These are phyloP conservation scores for Ophioninae sp. DNA, from an alignment of 2,888 invertebrate species.

Conservation along the genomic window DNA sequence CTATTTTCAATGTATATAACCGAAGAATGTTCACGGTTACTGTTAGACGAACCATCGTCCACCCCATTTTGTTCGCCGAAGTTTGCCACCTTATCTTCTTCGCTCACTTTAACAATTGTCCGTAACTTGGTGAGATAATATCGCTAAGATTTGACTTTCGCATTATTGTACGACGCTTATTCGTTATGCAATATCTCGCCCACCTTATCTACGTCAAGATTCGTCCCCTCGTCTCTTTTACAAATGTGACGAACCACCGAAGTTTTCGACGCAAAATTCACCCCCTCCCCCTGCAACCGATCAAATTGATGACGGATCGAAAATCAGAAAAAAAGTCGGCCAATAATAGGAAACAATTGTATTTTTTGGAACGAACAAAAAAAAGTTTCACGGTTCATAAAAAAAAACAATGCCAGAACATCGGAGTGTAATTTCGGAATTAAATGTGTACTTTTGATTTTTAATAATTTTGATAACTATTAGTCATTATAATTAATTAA, in stretches of 20 bases:
- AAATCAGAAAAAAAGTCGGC: not conserved
- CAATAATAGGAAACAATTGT: not conserved
- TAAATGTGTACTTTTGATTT: no score
- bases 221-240: slow-evolving; percentile 11
- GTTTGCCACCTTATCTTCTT: slow-evolving; percentile 49
- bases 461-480: no score
- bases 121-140: slow-evolving; percentile 45
- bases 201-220: slow-evolving; percentile 35
- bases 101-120: slow-evolving; percentile 25
- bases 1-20: not conserved
- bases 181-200: slow-evolving; percentile 27
- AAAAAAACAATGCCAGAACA: no score
- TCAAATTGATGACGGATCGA: not conserved
- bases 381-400: not conserved
- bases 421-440: no score
- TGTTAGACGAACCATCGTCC: not conserved
- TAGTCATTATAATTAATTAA: no score
- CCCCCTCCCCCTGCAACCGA: not conserved
- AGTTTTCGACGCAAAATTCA: slow-evolving; percentile 4
- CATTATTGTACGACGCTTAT: slow-evolving; percentile 13
- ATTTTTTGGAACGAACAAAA: not conserved
- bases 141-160: slow-evolving; percentile 34
- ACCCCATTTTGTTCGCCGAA: slow-evolving; percentile 31
- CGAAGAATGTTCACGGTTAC: not conserved
- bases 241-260: not conserved